phyloP scores from a whole-genome alignment of 2,888 invertebrate species.

The Amblyjoppa fuscipennis region DNA sequence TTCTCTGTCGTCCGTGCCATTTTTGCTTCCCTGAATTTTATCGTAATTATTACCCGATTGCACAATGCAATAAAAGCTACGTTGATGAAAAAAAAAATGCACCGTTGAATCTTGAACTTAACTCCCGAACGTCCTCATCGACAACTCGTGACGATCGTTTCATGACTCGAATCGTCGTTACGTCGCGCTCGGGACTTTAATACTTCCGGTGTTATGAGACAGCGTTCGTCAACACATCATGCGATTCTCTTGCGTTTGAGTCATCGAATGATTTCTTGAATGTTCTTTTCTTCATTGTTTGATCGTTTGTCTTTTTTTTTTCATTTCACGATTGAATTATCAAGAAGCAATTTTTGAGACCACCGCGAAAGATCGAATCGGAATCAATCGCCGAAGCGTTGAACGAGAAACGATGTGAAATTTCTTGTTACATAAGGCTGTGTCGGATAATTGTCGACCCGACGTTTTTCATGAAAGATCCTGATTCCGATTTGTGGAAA shows the following conservation, averaged over 20 bases:
- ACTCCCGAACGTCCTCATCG: background rate
- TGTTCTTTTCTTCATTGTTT: background rate
- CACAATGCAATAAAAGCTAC: background rate
- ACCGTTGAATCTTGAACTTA: background rate
- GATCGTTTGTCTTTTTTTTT: background rate
- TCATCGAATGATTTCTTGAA: background rate
- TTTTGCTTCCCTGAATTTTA: background rate
- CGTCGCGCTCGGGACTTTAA: background rate
- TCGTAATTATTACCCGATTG: background rate
- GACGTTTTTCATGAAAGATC: slow-evolving; percentile 44
- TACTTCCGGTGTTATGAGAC: slow-evolving; percentile 10
- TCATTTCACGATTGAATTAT: background rate
- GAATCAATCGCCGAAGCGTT: background rate
- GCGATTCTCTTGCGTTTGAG: slow-evolving; percentile 7
- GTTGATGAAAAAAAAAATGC: background rate
- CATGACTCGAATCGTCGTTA: slow-evolving; percentile 3
- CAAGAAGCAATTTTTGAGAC: background rate
- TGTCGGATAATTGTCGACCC: slow-evolving; percentile 33
- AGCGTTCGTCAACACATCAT: background rate
- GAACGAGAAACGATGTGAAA: slow-evolving; percentile 18
- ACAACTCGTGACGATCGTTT: slow-evolving; percentile 9
- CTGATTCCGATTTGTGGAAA: slow-evolving; percentile 24
- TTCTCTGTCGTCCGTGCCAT: background rate
- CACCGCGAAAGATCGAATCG: background rate
- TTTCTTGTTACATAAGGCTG: background rate